These are phyloP conservation scores for Koerneria pararmatus DNA, from an alignment of 2,888 invertebrate species.

Conservation along the genomic window DNA sequence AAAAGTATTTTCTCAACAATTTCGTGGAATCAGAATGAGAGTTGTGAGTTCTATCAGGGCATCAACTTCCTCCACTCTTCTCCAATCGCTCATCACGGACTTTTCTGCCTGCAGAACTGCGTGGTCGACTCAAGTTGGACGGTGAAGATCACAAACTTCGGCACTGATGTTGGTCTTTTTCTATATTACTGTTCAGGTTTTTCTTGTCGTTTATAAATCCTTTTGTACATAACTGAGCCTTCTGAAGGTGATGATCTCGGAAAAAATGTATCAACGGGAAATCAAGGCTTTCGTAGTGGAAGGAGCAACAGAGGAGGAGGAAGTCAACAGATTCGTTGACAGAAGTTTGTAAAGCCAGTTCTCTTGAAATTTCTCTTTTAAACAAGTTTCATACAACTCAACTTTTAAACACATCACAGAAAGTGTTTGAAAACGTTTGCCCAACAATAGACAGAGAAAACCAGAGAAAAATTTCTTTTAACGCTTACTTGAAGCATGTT, in stretches of 20 bases:
- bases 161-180: no score
- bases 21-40: neutral
- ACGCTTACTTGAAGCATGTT: neutral
- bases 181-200: no score
- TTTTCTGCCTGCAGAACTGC: constrained; percentile 57
- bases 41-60: constrained; percentile 34
- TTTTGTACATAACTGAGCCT: no score
- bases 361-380: no score
- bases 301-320: constrained; percentile 17
- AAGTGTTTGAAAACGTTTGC: neutral
- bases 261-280: constrained; percentile 47
- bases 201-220: no score
- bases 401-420: no score
- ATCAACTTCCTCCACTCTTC: constrained; percentile 52
- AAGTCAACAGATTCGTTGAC: constrained; percentile 25
- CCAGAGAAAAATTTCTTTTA: neutral
- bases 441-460: neutral
- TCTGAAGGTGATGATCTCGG: constrained; percentile 50
- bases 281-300: constrained; percentile 26
- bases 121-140: constrained; percentile 59
- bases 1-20: no score
- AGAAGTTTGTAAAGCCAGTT: constrained; percentile 24
- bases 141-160: constrained; percentile 56
- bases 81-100: constrained; percentile 47
- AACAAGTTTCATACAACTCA: no score